These are phyloP conservation scores for Nomada ferruginata DNA, from an alignment of 2,888 invertebrate species.

Conservation along the genomic window DNA sequence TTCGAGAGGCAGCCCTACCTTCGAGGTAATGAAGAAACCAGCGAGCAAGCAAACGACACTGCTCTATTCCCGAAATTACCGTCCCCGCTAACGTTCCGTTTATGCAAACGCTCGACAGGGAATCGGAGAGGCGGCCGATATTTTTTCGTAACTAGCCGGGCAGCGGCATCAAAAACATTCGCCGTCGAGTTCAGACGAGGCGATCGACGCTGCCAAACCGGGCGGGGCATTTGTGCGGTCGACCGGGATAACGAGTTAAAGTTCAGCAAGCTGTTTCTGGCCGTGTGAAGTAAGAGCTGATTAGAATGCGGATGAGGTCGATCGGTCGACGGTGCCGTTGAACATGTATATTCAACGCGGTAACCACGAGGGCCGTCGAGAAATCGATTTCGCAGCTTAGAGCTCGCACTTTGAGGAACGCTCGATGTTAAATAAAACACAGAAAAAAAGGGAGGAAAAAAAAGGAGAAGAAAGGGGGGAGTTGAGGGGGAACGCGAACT, in stretches of 20 bases:
- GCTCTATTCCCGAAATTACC: conserved; percentile 11
- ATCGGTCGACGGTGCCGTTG: conserved; percentile 64
- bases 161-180: conserved; percentile 63
- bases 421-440: conserved; percentile 47
- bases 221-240: conserved; percentile 67
- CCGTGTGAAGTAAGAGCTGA: conserved; percentile 75
- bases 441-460: too few relatives aligned
- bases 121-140: background rate
- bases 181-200: conserved; percentile 57
- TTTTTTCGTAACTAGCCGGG: conserved; percentile 3
- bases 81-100: background rate
- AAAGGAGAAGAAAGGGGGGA: too few relatives aligned
- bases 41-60: too few relatives aligned
- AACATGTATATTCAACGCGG: conserved; percentile 74
- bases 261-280: conserved; percentile 77
- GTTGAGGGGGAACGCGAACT: conserved; percentile 35
- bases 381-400: conserved; percentile 71
- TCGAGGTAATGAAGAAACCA: background rate
- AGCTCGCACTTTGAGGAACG: conserved; percentile 48
- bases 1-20: background rate
- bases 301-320: conserved; percentile 77
- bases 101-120: conserved; percentile 32
- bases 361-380: conserved; percentile 60
- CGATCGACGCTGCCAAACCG: conserved; percentile 66
- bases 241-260: conserved; percentile 75